Conservation (phyloP, 2,113 vertebrate species). For the Oreochromis tanganicae region DNA sequence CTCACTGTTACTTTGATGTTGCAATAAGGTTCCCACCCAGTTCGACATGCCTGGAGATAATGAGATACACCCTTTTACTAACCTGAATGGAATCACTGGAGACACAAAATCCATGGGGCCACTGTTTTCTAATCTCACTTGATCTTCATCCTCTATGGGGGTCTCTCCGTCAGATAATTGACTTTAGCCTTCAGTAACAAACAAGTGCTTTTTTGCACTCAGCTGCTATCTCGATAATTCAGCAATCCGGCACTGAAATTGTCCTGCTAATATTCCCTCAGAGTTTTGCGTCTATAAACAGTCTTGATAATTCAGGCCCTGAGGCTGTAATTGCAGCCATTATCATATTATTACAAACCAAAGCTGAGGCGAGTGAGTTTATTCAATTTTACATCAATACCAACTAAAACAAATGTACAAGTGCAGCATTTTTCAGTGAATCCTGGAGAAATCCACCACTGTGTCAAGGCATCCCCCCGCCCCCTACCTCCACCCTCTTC, state of each 20-base stretch:
- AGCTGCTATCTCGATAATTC: not conserved
- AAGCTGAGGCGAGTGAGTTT: not conserved
- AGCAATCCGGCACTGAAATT: not conserved
- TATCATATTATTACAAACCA: not conserved
- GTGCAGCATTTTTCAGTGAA: not conserved
- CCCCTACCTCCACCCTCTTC: not conserved
- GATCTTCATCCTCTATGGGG: not conserved
- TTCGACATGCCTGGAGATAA: not conserved
- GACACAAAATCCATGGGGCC: not conserved
- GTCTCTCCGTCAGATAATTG: not conserved
- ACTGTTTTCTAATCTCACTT: not conserved
- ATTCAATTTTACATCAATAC: not conserved
- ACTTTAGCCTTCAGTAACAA: not conserved
- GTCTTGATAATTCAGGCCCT: not conserved
- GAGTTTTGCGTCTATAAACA: not conserved
- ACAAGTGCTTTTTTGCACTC: not conserved
- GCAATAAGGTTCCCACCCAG: not conserved
- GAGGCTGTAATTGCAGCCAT: not conserved
- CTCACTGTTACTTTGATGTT: not conserved
- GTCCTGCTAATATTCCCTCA: not conserved
- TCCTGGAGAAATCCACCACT: not conserved
- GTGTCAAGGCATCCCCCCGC: not conserved
- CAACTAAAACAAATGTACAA: not conserved
- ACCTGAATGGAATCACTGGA: not conserved
- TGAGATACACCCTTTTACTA: not conserved